phyloP scores from a whole-genome alignment of 2,888 invertebrate genomes.

The Oscheius myriophilus region DNA sequence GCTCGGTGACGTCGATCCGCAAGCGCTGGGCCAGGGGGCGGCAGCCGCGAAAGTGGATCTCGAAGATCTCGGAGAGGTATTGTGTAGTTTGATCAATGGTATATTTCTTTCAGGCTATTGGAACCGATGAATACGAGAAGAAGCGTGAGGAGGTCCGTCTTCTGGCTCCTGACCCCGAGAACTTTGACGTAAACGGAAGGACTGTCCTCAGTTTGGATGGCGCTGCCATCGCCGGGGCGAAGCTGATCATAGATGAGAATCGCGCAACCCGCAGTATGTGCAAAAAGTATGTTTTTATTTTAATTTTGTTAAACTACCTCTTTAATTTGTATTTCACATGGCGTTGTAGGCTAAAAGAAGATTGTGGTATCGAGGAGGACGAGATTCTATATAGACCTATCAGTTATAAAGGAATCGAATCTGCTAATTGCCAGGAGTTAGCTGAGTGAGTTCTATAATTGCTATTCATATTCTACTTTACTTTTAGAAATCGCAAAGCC shows the following conservation, averaged over 20 bases:
- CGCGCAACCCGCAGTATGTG: conserved; percentile 55
- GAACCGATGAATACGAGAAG: conserved; percentile 39
- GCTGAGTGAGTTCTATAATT: conserved; percentile 37
- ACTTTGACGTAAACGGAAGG: conserved; percentile 39
- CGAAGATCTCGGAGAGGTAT: conserved; percentile 2
- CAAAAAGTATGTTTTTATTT: conserved; percentile 36
- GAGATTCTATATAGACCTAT: conserved; percentile 57
- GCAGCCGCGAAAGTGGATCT: conserved; percentile 3
- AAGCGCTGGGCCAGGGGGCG: conserved; percentile 1
- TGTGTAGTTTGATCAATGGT: not conserved
- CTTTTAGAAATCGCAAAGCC: conserved; percentile 54
- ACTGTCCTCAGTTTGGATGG: conserved; percentile 40
- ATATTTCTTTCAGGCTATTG: not conserved
- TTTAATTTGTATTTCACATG: conserved; percentile 2
- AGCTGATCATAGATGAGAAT: conserved; percentile 53
- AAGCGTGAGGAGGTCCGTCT: conserved; percentile 40
- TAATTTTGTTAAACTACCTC: not conserved
- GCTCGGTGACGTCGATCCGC: conserved; percentile 2
- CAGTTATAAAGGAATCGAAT: conserved; percentile 35
- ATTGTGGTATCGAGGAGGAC: conserved; percentile 51
- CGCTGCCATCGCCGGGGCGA: conserved; percentile 57
- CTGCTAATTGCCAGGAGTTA: conserved; percentile 37
- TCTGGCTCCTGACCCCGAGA: conserved; percentile 36
- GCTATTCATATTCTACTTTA: not conserved
- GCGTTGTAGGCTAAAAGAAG: conserved; percentile 25